Conservation (phyloP, 2,113 vertebrate genomes). For the Chloropsis hardwickii region DNA sequence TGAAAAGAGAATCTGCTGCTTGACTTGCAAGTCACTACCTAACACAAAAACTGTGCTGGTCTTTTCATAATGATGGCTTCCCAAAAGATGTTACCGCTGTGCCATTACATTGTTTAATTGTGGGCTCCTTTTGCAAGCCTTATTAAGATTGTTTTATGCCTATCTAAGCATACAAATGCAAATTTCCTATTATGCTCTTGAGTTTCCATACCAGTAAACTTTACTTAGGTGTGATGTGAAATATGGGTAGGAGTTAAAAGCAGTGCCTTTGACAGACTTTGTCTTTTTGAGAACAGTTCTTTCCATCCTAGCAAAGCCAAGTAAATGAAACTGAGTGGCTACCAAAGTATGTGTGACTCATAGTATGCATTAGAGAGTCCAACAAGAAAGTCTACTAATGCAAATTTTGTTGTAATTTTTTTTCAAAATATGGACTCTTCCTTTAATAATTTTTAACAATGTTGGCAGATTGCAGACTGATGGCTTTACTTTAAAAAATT, state of each 20-base stretch:
- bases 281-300: not conserved
- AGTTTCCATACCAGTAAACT: not conserved
- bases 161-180: not conserved
- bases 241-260: not conserved
- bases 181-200: not conserved
- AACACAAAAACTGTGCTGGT: not conserved
- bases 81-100: not conserved
- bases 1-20: not conserved
- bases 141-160: not conserved
- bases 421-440: not conserved
- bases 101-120: not conserved
- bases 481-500: not conserved
- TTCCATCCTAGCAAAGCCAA: not conserved
- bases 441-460: not conserved
- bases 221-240: not conserved
- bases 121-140: not conserved
- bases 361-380: not conserved
- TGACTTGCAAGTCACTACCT: not conserved
- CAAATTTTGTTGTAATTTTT: not conserved
- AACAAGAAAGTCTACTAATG: not conserved
- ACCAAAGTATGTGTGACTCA: not conserved
- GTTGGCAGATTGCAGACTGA: not conserved
- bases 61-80: not conserved
- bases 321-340: not conserved
- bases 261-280: not conserved